phyloP scores from a whole-genome alignment of 2,797 vertebrate species.

The Sebastes baramenuke region DNA sequence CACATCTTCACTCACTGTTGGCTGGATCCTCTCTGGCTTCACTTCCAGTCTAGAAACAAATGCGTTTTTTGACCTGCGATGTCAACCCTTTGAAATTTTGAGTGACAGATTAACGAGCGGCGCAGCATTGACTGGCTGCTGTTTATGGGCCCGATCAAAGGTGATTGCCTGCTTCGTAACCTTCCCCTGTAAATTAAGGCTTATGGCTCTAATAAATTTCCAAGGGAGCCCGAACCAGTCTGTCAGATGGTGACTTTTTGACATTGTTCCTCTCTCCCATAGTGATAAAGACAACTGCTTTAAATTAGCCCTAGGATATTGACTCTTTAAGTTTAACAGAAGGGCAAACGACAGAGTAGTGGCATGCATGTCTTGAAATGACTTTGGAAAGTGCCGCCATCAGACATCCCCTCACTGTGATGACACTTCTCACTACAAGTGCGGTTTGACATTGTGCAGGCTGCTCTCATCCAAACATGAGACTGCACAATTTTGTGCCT shows the following conservation, averaged over 20 bases:
- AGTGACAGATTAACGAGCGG: slow-evolving; percentile 66
- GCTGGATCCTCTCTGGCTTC: slow-evolving; percentile 15
- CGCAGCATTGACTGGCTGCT: slow-evolving; percentile 56
- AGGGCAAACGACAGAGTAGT: slow-evolving; percentile 64
- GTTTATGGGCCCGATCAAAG: slow-evolving; percentile 74
- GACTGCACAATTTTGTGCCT: slow-evolving; percentile 42
- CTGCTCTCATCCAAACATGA: slow-evolving; percentile 45
- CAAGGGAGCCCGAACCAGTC: slow-evolving; percentile 39
- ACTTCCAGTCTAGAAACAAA: slow-evolving; percentile 47
- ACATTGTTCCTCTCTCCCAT: slow-evolving; percentile 66
- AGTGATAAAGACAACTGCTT: slow-evolving; percentile 69
- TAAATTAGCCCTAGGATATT: slow-evolving; percentile 70
- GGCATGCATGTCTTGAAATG: slow-evolving; percentile 52
- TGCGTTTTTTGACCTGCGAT: slow-evolving; percentile 55
- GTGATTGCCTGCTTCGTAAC: slow-evolving; percentile 75
- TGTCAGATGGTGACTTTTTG: slow-evolving; percentile 67
- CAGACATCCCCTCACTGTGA: slow-evolving; percentile 50
- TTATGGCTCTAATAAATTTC: slow-evolving; percentile 76
- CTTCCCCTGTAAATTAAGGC: slow-evolving; percentile 71
- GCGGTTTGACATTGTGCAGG: slow-evolving; percentile 68
- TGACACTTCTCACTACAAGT: slow-evolving; percentile 66
- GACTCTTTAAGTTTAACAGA: slow-evolving; percentile 69
- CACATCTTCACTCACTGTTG: slow-evolving; percentile 33
- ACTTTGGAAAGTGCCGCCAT: slow-evolving; percentile 71
- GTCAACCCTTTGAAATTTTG: slow-evolving; percentile 53